Base-by-base conservation (phyloP, 2,113 vertebrate species). In the Varanus salvator region DNA sequence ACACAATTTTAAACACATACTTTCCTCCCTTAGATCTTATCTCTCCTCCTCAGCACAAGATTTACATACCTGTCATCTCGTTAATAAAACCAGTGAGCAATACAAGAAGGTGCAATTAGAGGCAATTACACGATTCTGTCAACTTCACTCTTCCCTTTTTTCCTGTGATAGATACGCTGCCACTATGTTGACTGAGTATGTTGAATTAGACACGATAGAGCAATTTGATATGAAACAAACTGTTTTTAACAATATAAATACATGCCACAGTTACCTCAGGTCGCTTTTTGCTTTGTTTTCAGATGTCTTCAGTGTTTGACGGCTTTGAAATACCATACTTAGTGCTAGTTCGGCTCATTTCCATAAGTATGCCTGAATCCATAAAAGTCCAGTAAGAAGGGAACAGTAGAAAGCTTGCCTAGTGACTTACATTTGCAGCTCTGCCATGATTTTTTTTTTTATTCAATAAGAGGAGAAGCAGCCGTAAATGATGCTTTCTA, bases 121-220 rank as follows among this genome's bases (percentile, higher is more conserved):
- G 68, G 83, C 75, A 78, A 91, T 91, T 71, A 77, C 29, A 69
- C 31, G 48, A 72, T 80, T 72, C 82, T 85, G 75, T 80, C 83
- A 68, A 50, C 82, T 48, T 83, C 60, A 29, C 8, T 71, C 21
- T 57, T 84, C 14, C 60, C 11, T 23, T 21, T 54, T 52, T 23
- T 12, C 74, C 7, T 21, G 69, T 48, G 11, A 7, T 78, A 14
- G 31, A 60, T 72, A 74, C 29, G 29, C 48, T 80, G 27, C 48
- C 1, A 6, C 27, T 57, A 19, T 71, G 68, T 88, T 80, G 38
- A 64, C 34, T 27, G 19, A 84, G 21, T 54, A 68, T 25, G 8
- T 23, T 80, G 57, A 72, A 72, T 48, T 52, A 89, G 12, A 66
- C 25, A 25, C 60, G 17, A 64, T 78, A 84, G 80, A 50, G 74